Evolutionary conservation across 2,113 vertebrate genomes (phyloP).

Genomic region (Clarias batrachus): DNA sequence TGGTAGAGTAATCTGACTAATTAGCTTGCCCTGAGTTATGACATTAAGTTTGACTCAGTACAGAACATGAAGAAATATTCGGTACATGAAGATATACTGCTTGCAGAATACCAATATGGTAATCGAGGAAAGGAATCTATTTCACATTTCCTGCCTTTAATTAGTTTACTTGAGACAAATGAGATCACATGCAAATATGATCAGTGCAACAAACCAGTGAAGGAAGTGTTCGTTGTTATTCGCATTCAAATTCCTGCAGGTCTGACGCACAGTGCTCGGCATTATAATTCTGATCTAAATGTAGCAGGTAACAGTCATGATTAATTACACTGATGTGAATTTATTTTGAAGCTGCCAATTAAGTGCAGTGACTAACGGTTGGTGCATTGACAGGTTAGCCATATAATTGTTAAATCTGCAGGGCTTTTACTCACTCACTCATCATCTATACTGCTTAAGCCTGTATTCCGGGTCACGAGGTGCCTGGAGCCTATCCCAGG

Average conservation of each 20-base stretch:
- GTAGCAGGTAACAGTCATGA: background rate
- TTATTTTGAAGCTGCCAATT: background rate
- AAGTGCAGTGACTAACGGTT: background rate
- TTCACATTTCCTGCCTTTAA: background rate
- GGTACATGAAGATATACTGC: background rate
- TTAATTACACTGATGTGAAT: background rate
- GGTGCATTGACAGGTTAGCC: background rate
- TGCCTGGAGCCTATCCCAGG: too few species aligned
- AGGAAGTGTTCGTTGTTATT: background rate
- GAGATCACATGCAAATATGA: background rate
- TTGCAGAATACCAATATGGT: background rate
- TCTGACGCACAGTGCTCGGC: background rate
- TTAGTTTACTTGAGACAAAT: background rate
- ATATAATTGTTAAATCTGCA: background rate
- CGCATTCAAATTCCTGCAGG: background rate
- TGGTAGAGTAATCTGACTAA: background rate
- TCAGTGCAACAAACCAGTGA: background rate
- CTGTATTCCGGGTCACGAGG: too few species aligned
- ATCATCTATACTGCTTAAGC: too few species aligned
- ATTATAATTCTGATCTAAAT: conserved; percentile 8
- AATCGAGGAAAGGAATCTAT: background rate
- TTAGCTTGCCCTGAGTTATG: background rate
- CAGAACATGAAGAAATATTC: background rate
- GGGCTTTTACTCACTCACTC: too few species aligned
- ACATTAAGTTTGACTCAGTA: background rate